Evolutionary conservation across 2,888 invertebrate genomes (phyloP).

Genomic region (Aporophyla nigra): DNA sequence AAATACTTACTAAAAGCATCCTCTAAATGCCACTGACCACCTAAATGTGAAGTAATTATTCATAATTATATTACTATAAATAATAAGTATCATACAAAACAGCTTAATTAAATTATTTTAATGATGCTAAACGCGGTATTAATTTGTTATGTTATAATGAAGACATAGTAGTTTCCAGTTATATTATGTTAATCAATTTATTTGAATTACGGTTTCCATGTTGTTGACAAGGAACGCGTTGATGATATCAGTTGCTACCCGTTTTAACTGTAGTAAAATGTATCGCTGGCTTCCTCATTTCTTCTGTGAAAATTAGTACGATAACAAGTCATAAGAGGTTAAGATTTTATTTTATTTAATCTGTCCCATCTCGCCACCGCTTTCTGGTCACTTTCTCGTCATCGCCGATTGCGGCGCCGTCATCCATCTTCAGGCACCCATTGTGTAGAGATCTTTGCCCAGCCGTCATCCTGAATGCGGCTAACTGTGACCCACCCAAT

Average conservation of each 20-base stretch:
- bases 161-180: conserved; percentile 50
- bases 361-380: too few relatives aligned
- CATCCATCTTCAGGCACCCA: too few relatives aligned
- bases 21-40: conserved; percentile 25
- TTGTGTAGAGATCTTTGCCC: too few relatives aligned
- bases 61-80: conserved; percentile 53
- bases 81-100: conserved; percentile 35
- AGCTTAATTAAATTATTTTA: conserved; percentile 61
- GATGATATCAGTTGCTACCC: conserved; percentile 46
- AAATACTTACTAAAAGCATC: conserved; percentile 11
- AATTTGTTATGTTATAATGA: conserved; percentile 56
- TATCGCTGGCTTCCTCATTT: conserved; percentile 33
- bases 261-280: conserved; percentile 14
- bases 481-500: too few relatives aligned
- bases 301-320: neutral
- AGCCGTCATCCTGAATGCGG: too few relatives aligned
- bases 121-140: conserved; percentile 53
- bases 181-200: conserved; percentile 50
- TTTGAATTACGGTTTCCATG: conserved; percentile 47
- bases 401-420: too few relatives aligned
- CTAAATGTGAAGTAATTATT: conserved; percentile 54
- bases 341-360: neutral
- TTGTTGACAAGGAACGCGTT: conserved; percentile 27
- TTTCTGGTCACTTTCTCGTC: too few relatives aligned
- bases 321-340: neutral